Conservation (phyloP, 2,113 vertebrate species). For the Dryoscopus gambensis region DNA sequence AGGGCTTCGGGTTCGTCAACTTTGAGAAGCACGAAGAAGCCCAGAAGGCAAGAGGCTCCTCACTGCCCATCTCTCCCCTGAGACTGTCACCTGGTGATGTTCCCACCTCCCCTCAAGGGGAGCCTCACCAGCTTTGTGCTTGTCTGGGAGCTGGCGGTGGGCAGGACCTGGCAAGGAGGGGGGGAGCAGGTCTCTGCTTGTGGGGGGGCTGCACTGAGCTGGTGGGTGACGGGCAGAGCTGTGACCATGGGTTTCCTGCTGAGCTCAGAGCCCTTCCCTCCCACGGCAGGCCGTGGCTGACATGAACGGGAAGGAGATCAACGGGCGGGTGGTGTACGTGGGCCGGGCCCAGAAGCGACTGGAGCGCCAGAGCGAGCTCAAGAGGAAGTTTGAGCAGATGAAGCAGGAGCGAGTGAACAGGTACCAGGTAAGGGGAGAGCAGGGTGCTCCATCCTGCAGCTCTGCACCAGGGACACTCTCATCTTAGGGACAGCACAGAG, state of each 20-base stretch:
- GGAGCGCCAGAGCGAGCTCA: slow-evolving; percentile 91
- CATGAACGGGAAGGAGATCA: slow-evolving; percentile 93
- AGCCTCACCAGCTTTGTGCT: fast-evolving
- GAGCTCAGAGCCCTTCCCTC: background rate
- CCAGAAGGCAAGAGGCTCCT: slow-evolving; percentile 80
- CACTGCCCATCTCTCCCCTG: fast-evolving
- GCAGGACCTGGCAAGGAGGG: background rate
- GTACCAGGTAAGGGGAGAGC: slow-evolving; percentile 82
- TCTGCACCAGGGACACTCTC: fast-evolving
- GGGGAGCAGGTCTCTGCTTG: background rate
- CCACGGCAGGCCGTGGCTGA: slow-evolving; percentile 82
- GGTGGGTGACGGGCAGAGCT: background rate
- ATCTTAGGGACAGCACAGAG: background rate
- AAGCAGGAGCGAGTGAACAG: slow-evolving; percentile 89
- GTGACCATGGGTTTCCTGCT: fast-evolving
- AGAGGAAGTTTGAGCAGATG: slow-evolving; percentile 90
- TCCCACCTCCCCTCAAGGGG: background rate
- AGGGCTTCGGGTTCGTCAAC: slow-evolving; percentile 96
- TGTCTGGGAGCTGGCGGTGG: background rate
- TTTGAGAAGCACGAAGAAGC: slow-evolving; percentile 92
- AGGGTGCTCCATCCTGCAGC: background rate
- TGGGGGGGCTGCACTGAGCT: background rate
- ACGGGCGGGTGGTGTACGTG: slow-evolving; percentile 84
- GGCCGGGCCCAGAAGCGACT: slow-evolving; percentile 92
- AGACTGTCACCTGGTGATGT: background rate